Conservation (phyloP, 1,140 invertebrate genomes). For the Diachasma alloeum region DNA sequence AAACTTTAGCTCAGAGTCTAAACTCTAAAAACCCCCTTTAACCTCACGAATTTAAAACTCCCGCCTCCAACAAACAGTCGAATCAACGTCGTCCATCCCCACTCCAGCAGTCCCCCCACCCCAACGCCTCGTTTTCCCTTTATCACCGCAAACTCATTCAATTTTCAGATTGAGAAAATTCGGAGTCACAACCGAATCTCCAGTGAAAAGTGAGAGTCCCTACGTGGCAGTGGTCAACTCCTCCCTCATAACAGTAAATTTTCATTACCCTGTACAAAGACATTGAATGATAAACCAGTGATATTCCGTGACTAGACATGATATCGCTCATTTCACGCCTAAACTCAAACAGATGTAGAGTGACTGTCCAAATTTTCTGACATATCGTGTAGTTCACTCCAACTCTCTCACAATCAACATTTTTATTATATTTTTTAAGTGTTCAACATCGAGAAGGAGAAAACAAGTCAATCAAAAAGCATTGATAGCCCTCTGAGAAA, state of each 20-base stretch:
- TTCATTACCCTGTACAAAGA: too few relatives aligned
- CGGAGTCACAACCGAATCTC: background rate
- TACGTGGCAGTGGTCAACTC: background rate
- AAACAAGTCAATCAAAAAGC: background rate
- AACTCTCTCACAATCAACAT: slow-evolving; percentile 14
- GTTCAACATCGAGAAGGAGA: background rate
- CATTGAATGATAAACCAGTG: too few relatives aligned
- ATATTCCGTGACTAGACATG: slow-evolving; percentile 39
- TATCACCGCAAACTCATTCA: too few relatives aligned
- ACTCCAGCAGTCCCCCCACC: too few relatives aligned
- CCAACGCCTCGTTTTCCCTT: too few relatives aligned
- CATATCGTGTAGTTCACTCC: slow-evolving; percentile 37
- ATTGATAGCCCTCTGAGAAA: background rate
- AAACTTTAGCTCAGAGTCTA: too few relatives aligned
- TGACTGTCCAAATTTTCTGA: slow-evolving; percentile 56
- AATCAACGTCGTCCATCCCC: background rate
- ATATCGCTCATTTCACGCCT: slow-evolving; percentile 45
- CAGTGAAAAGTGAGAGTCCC: background rate
- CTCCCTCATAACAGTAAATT: too few relatives aligned
- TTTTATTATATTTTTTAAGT: slow-evolving; percentile 11
- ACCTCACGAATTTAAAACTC: too few relatives aligned
- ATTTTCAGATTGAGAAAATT: background rate
- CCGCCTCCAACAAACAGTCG: too few relatives aligned
- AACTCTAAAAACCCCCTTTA: too few relatives aligned
- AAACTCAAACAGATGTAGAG: slow-evolving; percentile 57